These are phyloP conservation scores for Neopipo cinnamomea DNA, from an alignment of 2,113 vertebrate genomes.

Conservation along the genomic window DNA sequence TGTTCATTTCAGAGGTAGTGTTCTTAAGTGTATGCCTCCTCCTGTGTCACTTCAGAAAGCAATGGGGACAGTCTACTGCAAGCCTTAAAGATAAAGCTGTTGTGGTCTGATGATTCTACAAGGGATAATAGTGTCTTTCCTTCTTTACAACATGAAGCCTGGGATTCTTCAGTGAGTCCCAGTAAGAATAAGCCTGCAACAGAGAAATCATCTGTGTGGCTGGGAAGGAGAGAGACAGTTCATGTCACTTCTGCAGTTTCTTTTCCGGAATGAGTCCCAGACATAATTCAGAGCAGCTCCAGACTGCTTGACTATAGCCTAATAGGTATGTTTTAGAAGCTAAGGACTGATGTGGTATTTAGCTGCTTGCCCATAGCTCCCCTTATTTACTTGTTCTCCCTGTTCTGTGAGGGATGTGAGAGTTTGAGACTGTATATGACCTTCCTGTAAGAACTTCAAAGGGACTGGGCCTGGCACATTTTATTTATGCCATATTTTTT, in stretches of 20 bases:
- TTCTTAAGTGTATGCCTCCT: not conserved
- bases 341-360: not conserved
- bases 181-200: not conserved
- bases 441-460: not conserved
- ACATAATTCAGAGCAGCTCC: not conserved
- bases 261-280: not conserved
- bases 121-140: not conserved
- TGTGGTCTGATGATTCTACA: not conserved
- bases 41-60: not conserved
- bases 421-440: not conserved
- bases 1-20: not conserved
- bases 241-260: not conserved
- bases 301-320: not conserved
- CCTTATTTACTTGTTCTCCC: not conserved
- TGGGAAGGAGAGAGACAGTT: not conserved
- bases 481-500: not conserved
- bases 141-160: not conserved
- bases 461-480: not conserved
- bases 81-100: not conserved
- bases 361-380: not conserved
- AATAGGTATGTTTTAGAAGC: not conserved
- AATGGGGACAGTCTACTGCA: not conserved
- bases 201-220: not conserved
- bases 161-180: not conserved
- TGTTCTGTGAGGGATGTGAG: not conserved